These are phyloP conservation scores for Drosophila ironensis DNA, from an alignment of 1,140 invertebrate species.

Conservation along the genomic window DNA sequence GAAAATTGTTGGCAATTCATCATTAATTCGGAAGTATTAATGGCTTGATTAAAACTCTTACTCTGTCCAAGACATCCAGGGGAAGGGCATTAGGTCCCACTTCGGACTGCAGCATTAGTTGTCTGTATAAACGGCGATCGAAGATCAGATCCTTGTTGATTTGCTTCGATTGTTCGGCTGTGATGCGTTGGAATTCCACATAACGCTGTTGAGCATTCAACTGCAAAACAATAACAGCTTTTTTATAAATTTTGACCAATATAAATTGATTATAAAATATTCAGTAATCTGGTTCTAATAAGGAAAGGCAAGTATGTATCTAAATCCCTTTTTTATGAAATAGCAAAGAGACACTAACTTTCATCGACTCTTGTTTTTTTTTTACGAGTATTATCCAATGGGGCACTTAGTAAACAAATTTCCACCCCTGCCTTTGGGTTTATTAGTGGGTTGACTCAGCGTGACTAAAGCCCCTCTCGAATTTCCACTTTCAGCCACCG, in stretches of 20 bases:
- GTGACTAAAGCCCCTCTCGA: neutral
- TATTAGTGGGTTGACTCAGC: too few relatives aligned
- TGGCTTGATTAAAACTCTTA: constrained; percentile 83
- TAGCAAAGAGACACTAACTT: too few relatives aligned
- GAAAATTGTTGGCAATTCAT: constrained; percentile 30
- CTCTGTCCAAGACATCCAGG: constrained; percentile 91
- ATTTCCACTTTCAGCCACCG: neutral
- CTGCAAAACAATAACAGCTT: constrained; percentile 18
- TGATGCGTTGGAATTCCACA: constrained; percentile 89
- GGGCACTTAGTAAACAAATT: too few relatives aligned
- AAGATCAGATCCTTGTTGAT: constrained; percentile 86
- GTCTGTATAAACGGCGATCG: constrained; percentile 87
- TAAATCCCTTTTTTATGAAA: too few relatives aligned
- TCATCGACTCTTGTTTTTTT: too few relatives aligned
- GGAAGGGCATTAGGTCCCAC: constrained; percentile 92
- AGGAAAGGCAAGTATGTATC: too few relatives aligned
- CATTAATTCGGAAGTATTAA: neutral
- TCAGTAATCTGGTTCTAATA: too few relatives aligned
- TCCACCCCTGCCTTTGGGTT: too few relatives aligned
- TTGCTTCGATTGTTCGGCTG: constrained; percentile 87
- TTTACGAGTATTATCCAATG: too few relatives aligned
- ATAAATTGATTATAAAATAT: neutral
- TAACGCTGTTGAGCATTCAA: constrained; percentile 86
- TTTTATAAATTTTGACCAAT: neutral
- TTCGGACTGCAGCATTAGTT: constrained; percentile 89